Percentiles rank a stretch among this genome's conserved stretches.
Evolutionary conservation across 1,140 invertebrate genomes (phyloP).

Genomic region (Cydia splendana): DNA sequence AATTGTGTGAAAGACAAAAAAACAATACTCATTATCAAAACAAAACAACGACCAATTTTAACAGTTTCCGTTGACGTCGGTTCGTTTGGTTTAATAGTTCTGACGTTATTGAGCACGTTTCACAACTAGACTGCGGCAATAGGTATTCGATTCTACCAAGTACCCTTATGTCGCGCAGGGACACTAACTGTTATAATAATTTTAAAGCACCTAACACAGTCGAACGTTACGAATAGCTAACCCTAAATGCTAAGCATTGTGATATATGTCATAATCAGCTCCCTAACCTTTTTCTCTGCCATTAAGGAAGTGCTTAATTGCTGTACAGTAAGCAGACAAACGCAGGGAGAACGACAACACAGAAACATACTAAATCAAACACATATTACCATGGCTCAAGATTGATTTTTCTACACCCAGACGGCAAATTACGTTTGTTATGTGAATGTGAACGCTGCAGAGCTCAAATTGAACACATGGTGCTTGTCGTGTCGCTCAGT

Average conservation of each 20-base stretch:
- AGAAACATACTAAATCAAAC: not conserved
- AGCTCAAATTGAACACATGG: slow-evolving; percentile 55
- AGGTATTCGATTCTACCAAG: not conserved
- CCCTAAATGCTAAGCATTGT: not conserved
- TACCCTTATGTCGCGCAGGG: not conserved
- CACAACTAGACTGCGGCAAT: not conserved
- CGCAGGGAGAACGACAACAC: not conserved
- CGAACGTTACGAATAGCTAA: not conserved
- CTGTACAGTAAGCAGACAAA: slow-evolving; percentile 34
- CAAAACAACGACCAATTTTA: too few relatives aligned
- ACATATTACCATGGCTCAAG: not conserved
- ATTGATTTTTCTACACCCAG: not conserved
- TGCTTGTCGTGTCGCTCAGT: slow-evolving; percentile 38
- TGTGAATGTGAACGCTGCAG: slow-evolving; percentile 39
- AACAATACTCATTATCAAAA: too few relatives aligned
- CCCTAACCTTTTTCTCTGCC: slow-evolving; percentile 38
- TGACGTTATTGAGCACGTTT: not conserved
- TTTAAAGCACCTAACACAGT: not conserved
- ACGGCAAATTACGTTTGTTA: slow-evolving; percentile 2
- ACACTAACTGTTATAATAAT: not conserved
- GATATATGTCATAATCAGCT: slow-evolving; percentile 44
- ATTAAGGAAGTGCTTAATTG: slow-evolving; percentile 43
- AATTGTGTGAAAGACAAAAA: too few relatives aligned
- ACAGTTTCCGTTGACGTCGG: too few relatives aligned
- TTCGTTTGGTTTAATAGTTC: not conserved